Evolutionary conservation across 1,140 invertebrate genomes (phyloP), one percentile per base, ranked within the genome.

Genomic region (Drosophila repleta): DNA sequence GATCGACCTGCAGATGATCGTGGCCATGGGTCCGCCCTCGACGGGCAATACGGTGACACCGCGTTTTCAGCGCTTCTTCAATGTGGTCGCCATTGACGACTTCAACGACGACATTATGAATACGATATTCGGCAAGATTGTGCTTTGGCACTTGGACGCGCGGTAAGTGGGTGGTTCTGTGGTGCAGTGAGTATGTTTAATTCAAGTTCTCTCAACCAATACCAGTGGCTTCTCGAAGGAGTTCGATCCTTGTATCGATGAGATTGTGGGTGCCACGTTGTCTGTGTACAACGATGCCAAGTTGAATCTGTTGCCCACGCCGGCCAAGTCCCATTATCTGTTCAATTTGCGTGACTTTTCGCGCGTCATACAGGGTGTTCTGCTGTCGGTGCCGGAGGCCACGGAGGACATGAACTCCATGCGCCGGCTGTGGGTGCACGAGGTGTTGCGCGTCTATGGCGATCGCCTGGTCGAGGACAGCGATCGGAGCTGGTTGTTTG

Each of bases 321-420:
- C 96, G 0, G 93, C 96, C 2, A 98, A 98, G 84, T 98, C 96
- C 1, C 98, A 98, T 92, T 99, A 99, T 91, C 93, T 98, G 0
- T 99, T 99, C 92, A 99, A 99, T 92, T 93, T 99, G 65, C 94
- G 98, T 79, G 98, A 99, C 92, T 98, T 98, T 91, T 97, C 97
- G 3, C 93, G 97, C 91, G 97, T 99, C 6, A 96, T 99, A 82
- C 92, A 98, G 95, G 98, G 98, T 35, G 96, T 99, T 0, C 92
- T 99, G 11, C 91, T 99, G 8, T 98, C 97, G 0, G 96, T 97
- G 2, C 98, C 98, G 0, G 97, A 98, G 93, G 96, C 97, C 8
- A 98, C 97, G 84, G 95, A 97, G 78, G 96, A 97, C 65, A 92
- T 97, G n/a, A 93, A 94, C 6, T 95, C 96, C 4, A 97, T 99